Conservation (phyloP, 1,140 invertebrate species). For the Drosophila dunni region DNA sequence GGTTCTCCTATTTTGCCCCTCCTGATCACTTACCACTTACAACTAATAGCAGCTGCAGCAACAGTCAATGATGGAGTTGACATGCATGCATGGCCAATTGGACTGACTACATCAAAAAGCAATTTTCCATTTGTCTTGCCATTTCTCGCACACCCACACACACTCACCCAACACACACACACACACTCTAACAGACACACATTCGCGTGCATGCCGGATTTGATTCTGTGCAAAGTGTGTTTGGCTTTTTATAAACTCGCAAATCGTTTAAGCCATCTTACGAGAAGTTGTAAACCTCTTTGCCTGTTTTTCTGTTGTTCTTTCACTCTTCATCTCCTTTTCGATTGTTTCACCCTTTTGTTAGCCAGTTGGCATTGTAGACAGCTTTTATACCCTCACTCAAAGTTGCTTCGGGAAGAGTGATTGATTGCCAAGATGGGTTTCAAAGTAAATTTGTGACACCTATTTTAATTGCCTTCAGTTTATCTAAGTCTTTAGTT, state of each 20-base stretch:
- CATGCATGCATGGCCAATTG: slow-evolving; percentile 53
- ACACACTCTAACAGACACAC: no score
- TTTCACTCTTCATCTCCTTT: slow-evolving; percentile 18
- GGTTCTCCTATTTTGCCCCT: neutral
- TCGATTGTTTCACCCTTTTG: slow-evolving; percentile 24
- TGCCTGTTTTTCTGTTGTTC: slow-evolving; percentile 55
- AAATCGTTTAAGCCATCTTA: slow-evolving; percentile 82
- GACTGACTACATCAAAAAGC: slow-evolving; percentile 80
- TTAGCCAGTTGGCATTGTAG: slow-evolving; percentile 6
- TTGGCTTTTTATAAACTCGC: slow-evolving; percentile 81
- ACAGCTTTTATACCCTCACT: neutral
- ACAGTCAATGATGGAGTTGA: slow-evolving; percentile 59
- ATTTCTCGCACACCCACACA: slow-evolving; percentile 45
- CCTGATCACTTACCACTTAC: slow-evolving; percentile 3
- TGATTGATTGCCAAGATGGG: no score
- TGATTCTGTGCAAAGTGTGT: slow-evolving; percentile 70
- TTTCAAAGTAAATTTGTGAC: no score
- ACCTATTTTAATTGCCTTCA: neutral
- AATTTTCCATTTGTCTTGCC: slow-evolving; percentile 81
- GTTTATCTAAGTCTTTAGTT: neutral
- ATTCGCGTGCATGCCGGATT: slow-evolving; percentile 33
- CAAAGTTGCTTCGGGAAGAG: neutral
- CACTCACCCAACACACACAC: neutral
- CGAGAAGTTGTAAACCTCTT: slow-evolving; percentile 81
- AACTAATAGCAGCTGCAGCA: slow-evolving; percentile 32